phyloP scores from a whole-genome alignment of 2,113 vertebrate species.

The Siniperca knerii region DNA sequence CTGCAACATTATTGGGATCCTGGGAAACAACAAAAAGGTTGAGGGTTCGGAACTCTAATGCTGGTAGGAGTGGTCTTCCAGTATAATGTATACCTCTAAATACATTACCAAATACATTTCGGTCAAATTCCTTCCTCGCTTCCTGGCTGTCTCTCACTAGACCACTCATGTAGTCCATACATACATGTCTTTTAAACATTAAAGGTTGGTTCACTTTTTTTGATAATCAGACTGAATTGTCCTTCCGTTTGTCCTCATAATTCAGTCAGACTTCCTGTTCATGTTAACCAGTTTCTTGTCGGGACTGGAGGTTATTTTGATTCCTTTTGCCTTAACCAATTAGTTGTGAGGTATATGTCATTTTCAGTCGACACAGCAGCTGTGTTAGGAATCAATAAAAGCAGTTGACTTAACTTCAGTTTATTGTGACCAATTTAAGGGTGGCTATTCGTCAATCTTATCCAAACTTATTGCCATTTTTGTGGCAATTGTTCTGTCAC shows the following conservation, averaged over 20 bases:
- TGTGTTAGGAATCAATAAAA: not conserved
- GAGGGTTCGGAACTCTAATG: too few species aligned
- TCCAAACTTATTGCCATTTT: not conserved
- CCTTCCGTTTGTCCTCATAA: not conserved
- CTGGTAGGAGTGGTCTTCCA: not conserved
- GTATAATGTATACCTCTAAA: not conserved
- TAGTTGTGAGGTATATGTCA: not conserved
- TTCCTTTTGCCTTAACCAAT: not conserved
- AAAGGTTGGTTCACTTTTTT: not conserved
- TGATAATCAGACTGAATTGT: not conserved
- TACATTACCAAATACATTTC: not conserved
- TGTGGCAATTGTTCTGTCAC: not conserved
- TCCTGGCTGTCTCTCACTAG: not conserved
- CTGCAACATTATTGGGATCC: not conserved
- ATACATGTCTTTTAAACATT: not conserved
- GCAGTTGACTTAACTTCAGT: not conserved
- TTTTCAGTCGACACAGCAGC: not conserved
- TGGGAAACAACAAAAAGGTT: not conserved
- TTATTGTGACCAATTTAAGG: not conserved
- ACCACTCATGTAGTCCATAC: not conserved
- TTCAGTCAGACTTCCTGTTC: not conserved
- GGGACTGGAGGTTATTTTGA: not conserved
- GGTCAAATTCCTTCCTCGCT: not conserved
- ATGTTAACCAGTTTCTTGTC: too few species aligned
- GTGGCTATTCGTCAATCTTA: not conserved